These are phyloP conservation scores for Denticeps clupeoides DNA, from an alignment of 2,797 vertebrate species.

Conservation along the genomic window DNA sequence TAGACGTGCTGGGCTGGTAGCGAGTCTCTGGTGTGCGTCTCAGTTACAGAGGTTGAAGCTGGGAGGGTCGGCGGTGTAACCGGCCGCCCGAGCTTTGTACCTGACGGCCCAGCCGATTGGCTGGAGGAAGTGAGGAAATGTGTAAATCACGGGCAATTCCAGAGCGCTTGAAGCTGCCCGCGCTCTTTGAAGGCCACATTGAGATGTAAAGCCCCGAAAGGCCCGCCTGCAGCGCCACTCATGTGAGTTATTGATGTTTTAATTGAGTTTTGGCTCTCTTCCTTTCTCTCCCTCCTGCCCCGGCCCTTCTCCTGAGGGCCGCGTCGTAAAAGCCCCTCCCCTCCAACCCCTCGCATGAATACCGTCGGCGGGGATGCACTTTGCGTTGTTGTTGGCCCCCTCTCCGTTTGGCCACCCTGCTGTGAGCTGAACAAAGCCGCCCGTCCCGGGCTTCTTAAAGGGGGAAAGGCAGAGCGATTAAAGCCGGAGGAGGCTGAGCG, in stretches of 20 bases:
- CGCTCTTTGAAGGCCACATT: neutral
- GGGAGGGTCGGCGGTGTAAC: too few relatives aligned
- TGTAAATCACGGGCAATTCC: too few relatives aligned
- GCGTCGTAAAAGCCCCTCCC: constrained; percentile 17
- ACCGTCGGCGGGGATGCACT: constrained; percentile 20
- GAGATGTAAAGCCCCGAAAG: neutral
- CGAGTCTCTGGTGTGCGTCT: too few relatives aligned
- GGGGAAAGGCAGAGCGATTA: constrained; percentile 13
- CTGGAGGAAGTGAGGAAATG: too few relatives aligned
- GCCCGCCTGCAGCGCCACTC: too few relatives aligned
- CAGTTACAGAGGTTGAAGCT: too few relatives aligned
- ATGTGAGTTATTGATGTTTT: neutral
- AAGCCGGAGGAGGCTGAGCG: constrained; percentile 13
- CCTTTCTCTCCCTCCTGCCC: neutral
- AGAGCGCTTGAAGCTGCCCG: too few relatives aligned
- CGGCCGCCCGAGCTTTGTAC: too few relatives aligned
- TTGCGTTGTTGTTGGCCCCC: constrained; percentile 9
- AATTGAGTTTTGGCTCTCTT: neutral
- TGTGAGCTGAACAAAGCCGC: constrained; percentile 30
- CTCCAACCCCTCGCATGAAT: neutral
- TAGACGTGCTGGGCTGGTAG: too few relatives aligned
- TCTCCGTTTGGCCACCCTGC: constrained; percentile 24
- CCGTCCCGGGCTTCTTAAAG: constrained; percentile 14
- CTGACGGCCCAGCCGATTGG: too few relatives aligned
- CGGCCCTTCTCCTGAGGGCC: constrained; percentile 16